Evolutionary conservation across 2,113 vertebrate genomes (phyloP).

Genomic region (Etia nguti): DNA sequence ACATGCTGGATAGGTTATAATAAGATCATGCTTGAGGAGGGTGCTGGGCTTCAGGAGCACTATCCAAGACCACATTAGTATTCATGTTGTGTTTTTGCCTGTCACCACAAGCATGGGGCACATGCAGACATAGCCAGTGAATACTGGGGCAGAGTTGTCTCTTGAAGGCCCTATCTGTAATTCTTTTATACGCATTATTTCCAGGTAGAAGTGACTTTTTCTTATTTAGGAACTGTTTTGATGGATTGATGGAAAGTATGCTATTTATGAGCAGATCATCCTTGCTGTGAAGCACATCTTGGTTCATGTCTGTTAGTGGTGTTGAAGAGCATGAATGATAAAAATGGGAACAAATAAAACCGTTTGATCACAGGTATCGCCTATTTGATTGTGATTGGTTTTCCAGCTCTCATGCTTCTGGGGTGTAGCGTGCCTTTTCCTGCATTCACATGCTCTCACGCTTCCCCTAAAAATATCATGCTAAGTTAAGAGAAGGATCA

Average conservation of each 20-base stretch:
- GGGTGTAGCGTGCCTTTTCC: background rate
- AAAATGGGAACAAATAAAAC: background rate
- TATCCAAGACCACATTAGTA: constrained; percentile 34
- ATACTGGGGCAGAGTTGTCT: constrained; percentile 3
- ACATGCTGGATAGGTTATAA: constrained; percentile 29
- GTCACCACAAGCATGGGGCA: background rate
- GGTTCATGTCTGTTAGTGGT: background rate
- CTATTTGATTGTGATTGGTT: background rate
- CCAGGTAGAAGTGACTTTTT: background rate
- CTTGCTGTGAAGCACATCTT: background rate
- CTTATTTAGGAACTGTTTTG: background rate
- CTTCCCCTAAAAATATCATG: background rate
- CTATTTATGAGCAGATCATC: background rate
- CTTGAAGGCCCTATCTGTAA: background rate
- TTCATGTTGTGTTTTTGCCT: constrained; percentile 42
- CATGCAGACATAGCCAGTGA: background rate
- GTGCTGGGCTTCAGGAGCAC: constrained; percentile 3
- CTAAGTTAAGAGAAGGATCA: background rate
- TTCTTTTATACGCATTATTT: background rate
- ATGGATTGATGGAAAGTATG: background rate
- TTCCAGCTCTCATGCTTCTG: background rate
- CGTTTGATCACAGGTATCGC: background rate
- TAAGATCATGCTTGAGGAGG: constrained; percentile 33
- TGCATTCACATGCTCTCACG: background rate
- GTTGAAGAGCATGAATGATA: background rate